Evolutionary conservation across 2,113 vertebrate genomes (phyloP).

Genomic region (Scalopus aquaticus): DNA sequence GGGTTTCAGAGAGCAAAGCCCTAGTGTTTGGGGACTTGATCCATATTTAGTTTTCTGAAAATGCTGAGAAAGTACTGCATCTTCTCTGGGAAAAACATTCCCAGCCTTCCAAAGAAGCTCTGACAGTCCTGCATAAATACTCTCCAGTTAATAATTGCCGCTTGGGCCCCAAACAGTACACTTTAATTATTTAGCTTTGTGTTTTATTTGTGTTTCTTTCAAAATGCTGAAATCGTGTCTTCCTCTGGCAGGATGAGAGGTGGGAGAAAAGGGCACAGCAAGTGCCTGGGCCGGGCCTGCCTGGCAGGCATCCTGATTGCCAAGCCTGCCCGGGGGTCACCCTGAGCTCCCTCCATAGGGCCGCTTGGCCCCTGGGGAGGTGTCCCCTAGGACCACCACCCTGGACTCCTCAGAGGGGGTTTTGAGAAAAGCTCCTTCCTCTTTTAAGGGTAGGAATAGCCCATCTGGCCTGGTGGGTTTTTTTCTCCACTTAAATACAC

Average conservation of each 20-base stretch:
- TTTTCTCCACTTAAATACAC: neutral
- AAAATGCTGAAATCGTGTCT: constrained; percentile 65
- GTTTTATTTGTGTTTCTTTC: constrained; percentile 68
- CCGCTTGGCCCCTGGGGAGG: too few relatives aligned
- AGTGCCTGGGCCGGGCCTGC: neutral
- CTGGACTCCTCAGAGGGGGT: too few relatives aligned
- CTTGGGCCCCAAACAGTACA: constrained; percentile 8
- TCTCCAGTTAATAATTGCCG: neutral
- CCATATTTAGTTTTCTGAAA: constrained; percentile 61
- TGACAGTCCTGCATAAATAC: neutral
- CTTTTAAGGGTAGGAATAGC: neutral
- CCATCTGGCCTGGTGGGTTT: neutral
- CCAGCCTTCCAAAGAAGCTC: constrained; percentile 62
- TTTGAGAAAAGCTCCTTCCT: neutral
- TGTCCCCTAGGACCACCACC: too few relatives aligned
- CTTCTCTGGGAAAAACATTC: constrained; percentile 25
- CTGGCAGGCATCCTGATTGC: too few relatives aligned
- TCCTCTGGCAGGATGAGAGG: neutral
- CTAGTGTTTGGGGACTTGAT: neutral
- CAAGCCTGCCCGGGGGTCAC: too few relatives aligned
- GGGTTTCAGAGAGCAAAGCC: constrained; percentile 78
- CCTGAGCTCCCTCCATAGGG: too few relatives aligned
- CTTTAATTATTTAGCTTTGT: constrained; percentile 75
- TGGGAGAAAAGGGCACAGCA: neutral
- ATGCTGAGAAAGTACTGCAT: neutral